Evolutionary conservation across 2,113 vertebrate species (phyloP).

Genomic region (Rissa tridactyla): DNA sequence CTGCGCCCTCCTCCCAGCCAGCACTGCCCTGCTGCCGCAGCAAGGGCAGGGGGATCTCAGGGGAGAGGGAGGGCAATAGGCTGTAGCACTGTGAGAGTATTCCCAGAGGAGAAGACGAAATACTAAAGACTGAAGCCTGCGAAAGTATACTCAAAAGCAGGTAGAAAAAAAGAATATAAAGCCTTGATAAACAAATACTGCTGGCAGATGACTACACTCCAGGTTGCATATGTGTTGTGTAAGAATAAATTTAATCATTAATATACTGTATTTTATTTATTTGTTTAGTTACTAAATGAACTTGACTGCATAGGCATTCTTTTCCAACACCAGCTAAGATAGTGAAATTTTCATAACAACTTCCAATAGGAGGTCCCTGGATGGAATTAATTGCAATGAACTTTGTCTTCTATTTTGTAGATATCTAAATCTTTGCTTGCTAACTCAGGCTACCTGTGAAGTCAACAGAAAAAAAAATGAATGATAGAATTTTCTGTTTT

Average conservation of each 20-base stretch:
- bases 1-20: background rate
- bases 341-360: background rate
- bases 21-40: background rate
- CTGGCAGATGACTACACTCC: background rate
- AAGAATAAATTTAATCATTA: background rate
- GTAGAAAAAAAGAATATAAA: background rate
- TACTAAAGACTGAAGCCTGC: background rate
- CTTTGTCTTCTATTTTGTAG: background rate
- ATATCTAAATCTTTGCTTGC: background rate
- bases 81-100: background rate
- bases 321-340: background rate
- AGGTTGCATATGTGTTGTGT: background rate
- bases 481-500: background rate
- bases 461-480: background rate
- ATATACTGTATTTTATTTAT: background rate
- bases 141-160: background rate
- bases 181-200: background rate
- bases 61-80: accelerated
- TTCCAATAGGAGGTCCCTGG: background rate
- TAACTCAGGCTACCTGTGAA: background rate
- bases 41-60: background rate
- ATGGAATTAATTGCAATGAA: background rate
- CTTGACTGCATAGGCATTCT: background rate
- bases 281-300: background rate
- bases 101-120: background rate